Conservation (phyloP, 2,888 invertebrate genomes). For the Neoascia interrupta region DNA sequence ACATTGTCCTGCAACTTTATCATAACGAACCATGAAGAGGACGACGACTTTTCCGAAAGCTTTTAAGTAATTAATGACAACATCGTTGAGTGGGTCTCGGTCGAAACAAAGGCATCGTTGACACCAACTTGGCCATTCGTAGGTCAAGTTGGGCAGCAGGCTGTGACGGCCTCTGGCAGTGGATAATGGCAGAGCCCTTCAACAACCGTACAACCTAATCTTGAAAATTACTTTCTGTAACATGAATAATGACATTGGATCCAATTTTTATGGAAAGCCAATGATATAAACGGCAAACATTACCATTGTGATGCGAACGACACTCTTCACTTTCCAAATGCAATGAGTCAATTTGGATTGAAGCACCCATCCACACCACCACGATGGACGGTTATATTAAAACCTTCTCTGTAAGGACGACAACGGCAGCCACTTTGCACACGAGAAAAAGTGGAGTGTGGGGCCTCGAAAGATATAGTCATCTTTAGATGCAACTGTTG, state of each 20-base stretch:
- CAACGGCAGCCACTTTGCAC: neutral
- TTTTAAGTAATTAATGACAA: constrained; percentile 65
- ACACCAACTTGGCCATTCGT: constrained; percentile 9
- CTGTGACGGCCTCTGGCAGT: neutral
- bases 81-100: constrained; percentile 31
- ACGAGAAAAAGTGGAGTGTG: neutral
- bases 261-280: constrained; percentile 9
- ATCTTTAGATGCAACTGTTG: constrained; percentile 36
- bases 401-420: constrained; percentile 52
- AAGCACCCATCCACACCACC: constrained; percentile 27
- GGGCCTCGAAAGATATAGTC: constrained; percentile 55
- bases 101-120: constrained; percentile 35
- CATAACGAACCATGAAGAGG: too few species aligned
- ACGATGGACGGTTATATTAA: constrained; percentile 62
- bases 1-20: too few species aligned
- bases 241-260: constrained; percentile 24
- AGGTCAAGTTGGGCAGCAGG: constrained; percentile 33
- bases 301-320: constrained; percentile 24
- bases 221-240: constrained; percentile 7
- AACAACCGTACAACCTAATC: too few species aligned
- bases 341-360: constrained; percentile 58
- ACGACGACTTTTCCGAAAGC: too few species aligned
- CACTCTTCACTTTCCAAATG: constrained; percentile 5
- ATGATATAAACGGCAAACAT: constrained; percentile 44
- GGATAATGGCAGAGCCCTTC: too few species aligned